Evolutionary conservation across 2,797 vertebrate species (phyloP), one percentile per base, ranked within the genome.

Genomic region (Alosa sapidissima): DNA sequence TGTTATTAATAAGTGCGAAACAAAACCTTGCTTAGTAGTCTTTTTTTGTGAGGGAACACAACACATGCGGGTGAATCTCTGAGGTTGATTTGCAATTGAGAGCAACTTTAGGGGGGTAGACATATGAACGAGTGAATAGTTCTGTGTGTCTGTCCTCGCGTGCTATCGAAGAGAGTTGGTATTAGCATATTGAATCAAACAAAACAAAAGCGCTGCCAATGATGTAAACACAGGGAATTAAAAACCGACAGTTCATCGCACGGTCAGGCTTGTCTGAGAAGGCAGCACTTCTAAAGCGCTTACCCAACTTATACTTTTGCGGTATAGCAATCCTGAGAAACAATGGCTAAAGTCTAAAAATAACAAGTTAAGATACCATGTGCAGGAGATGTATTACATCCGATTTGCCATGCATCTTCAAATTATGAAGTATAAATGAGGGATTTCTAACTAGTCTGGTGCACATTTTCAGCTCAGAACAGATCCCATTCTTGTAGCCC

Each of bases 161-260:
- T 91, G 90, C 87, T 89, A 91, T 93, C 90, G 87, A 88, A 89
- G 87, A 89, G 89, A 89, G 88, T 86, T 88, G 87, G 88, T 91
- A 93, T 94, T 93, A 94, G 90, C 93, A 93, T 91, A 91, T 89
- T 89, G 91, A 93, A 94, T 94, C 89, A 94, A 93, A 92, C 89
- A 91, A 93, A 93, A 93, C 92, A 93, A 90, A 93, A 84, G 86
- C 91, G 91, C 88, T 91, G 88, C 88, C 91, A 91, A 86, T 84
- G 90, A 90, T 91, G 92, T 93, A 93, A 94, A 94, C 91, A 93
- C 88, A 60, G 89, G 81, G 91, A 92, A 93, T 94, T 92, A 92
- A 93, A 92, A 88, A 91, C 89, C 91, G 81, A 89, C 91, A 91
- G 93, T 94, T 94, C 93, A 94, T 87, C 83, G 89, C 91, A 82